Conservation (phyloP, 2,797 vertebrate species). For the Nannoperca obscura region DNA sequence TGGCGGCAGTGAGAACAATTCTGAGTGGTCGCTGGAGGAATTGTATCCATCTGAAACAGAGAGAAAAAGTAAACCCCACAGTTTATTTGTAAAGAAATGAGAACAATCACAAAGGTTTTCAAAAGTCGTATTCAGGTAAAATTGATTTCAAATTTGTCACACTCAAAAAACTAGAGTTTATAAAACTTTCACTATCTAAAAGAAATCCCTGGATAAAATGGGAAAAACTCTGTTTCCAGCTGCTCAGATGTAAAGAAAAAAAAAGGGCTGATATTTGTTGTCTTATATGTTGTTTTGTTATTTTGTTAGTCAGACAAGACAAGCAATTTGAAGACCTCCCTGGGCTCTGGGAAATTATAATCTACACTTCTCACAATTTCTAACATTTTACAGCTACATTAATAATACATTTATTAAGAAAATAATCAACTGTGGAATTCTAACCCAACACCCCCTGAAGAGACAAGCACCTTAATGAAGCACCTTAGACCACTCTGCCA, state of each 20-base stretch:
- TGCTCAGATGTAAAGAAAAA: background rate
- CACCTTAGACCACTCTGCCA: background rate
- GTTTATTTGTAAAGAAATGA: background rate
- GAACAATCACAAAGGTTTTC: background rate
- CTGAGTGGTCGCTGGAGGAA: conserved; percentile 74
- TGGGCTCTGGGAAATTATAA: background rate
- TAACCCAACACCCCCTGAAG: background rate
- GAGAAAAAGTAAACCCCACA: background rate
- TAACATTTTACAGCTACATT: background rate
- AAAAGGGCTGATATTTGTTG: background rate
- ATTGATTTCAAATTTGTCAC: background rate
- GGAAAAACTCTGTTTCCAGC: background rate
- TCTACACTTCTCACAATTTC: background rate
- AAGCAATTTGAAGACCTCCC: no score
- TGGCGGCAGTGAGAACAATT: conserved; percentile 72
- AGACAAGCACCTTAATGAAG: background rate
- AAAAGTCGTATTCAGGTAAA: background rate
- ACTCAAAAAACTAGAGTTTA: background rate
- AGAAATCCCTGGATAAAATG: background rate
- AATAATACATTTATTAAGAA: background rate
- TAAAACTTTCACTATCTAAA: background rate
- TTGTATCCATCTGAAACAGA: conserved; percentile 67
- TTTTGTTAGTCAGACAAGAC: background rate
- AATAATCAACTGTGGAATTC: background rate
- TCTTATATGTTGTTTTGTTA: background rate